Conservation (phyloP, 2,888 invertebrate species). For the Megalurothrips usitatus region DNA sequence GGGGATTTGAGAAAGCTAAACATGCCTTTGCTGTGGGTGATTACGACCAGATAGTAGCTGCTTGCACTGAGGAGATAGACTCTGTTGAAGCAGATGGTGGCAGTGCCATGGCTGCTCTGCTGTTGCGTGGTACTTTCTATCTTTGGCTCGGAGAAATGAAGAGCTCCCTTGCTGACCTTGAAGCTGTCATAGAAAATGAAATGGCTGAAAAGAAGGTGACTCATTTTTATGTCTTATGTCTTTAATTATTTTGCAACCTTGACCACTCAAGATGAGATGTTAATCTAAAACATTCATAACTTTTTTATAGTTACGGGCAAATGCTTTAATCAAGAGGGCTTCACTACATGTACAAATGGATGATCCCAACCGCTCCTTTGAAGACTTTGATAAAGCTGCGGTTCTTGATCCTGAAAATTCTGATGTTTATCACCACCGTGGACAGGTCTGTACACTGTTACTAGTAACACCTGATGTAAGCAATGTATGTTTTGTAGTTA, state of each 20-base stretch:
- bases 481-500: background rate
- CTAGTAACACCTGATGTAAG: constrained; percentile 2
- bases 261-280: too few species aligned
- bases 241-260: background rate
- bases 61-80: constrained; percentile 75
- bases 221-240: constrained; percentile 37
- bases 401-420: constrained; percentile 72
- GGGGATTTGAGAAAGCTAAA: constrained; percentile 69
- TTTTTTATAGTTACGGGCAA: constrained; percentile 57
- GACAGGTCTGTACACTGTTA: constrained; percentile 52
- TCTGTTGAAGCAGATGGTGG: constrained; percentile 54
- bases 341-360: constrained; percentile 77
- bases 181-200: constrained; percentile 61
- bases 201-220: constrained; percentile 51
- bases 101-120: constrained; percentile 50
- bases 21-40: constrained; percentile 63
- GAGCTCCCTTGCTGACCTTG: constrained; percentile 67
- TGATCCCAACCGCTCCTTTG: constrained; percentile 65
- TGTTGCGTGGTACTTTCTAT: constrained; percentile 81
- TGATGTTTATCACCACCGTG: constrained; percentile 90
- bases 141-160: constrained; percentile 71
- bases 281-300: too few species aligned
- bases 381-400: constrained; percentile 74
- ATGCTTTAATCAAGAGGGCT: constrained; percentile 84
- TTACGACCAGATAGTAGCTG: constrained; percentile 71